These are phyloP conservation scores for Gallinago jamesoni DNA, from an alignment of 2,113 vertebrate species.

Conservation along the genomic window DNA sequence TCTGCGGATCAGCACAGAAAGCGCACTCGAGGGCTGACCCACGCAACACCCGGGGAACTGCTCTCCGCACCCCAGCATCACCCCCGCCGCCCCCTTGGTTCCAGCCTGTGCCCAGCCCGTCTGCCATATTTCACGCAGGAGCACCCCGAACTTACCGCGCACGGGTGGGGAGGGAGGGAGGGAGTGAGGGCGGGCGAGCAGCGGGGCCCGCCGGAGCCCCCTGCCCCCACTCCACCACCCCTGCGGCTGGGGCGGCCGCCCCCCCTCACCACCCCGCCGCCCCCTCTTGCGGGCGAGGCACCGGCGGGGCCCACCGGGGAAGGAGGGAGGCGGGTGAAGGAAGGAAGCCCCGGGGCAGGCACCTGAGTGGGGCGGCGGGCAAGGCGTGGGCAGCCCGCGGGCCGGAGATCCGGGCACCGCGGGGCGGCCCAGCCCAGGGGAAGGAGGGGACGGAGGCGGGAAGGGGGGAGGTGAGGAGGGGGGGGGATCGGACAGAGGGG, in stretches of 20 bases:
- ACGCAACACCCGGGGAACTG: background rate
- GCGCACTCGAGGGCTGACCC: background rate
- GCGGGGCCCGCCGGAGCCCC: background rate
- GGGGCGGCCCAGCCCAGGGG: background rate
- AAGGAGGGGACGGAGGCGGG: background rate
- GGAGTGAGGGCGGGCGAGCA: background rate
- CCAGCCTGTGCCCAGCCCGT: background rate
- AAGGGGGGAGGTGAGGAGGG: too few species aligned
- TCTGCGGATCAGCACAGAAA: background rate
- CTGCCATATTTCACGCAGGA: background rate
- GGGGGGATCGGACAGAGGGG: background rate
- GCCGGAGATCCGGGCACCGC: conserved; percentile 2
- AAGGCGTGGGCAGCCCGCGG: background rate
- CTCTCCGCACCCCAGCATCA: background rate
- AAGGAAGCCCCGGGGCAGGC: background rate
- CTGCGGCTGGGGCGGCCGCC: background rate
- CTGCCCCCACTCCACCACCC: background rate
- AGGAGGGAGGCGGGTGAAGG: background rate
- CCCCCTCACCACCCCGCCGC: background rate
- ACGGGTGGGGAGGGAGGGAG: too few species aligned
- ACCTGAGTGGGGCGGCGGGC: background rate
- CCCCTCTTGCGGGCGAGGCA: background rate
- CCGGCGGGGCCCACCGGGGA: background rate
- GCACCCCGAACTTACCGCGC: background rate
- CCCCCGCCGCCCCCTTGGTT: background rate